A percentile compares a stretch with the other conserved stretches of the same genome.
These are phyloP conservation scores for Allygus modestus DNA, from an alignment of 2,888 invertebrate species.

Conservation along the genomic window DNA sequence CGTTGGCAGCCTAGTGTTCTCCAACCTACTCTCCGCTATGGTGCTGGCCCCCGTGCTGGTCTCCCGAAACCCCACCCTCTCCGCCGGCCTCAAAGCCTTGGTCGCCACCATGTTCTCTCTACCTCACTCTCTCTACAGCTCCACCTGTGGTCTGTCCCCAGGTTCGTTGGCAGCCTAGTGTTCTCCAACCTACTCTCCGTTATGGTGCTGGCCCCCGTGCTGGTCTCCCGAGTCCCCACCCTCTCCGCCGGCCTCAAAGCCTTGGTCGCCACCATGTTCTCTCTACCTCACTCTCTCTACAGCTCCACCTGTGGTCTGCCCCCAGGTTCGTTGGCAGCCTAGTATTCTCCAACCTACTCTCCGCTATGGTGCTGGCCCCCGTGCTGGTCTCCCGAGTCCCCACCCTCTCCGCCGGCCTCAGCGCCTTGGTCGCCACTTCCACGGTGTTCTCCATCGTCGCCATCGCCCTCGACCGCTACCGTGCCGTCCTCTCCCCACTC, in stretches of 20 bases:
- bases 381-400: constrained; percentile 74
- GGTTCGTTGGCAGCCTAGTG: constrained; percentile 76
- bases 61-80: neutral
- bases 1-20: constrained; percentile 76
- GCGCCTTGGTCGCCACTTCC: constrained; percentile 75
- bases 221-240: neutral
- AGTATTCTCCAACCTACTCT: constrained; percentile 75
- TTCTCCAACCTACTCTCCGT: constrained; percentile 76
- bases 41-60: constrained; percentile 75
- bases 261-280: neutral
- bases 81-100: too few relatives aligned
- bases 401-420: constrained; percentile 72
- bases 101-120: neutral
- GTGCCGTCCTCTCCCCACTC: constrained; percentile 76
- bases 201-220: constrained; percentile 74
- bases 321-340: constrained; percentile 76
- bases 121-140: constrained; percentile 24
- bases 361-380: constrained; percentile 75
- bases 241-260: neutral
- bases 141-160: constrained; percentile 65
- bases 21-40: constrained; percentile 75
- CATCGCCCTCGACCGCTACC: constrained; percentile 76
- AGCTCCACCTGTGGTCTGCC: neutral
- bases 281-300: constrained; percentile 41
- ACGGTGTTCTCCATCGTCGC: constrained; percentile 76